Percentiles rank a stretch among this genome's conserved stretches.
Conservation (phyloP, 2,797 vertebrate genomes). For the Scleropages formosus region DNA sequence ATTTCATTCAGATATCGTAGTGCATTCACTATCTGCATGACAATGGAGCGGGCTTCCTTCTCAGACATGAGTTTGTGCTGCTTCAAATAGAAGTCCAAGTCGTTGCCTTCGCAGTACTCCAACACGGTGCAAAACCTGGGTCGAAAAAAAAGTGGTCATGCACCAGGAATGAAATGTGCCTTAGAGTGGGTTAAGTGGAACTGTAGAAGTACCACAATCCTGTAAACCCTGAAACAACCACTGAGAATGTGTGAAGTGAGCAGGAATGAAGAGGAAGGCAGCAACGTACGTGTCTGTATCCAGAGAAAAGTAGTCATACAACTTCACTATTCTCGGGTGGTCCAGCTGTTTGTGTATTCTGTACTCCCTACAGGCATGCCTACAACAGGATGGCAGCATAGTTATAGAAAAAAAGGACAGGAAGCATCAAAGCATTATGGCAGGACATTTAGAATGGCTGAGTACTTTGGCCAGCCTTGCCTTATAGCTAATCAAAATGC, state of each 20-base stretch:
- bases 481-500: background rate
- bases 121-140: conserved; percentile 94
- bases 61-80: conserved; percentile 98
- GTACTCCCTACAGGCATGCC: conserved; percentile 98
- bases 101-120: conserved; percentile 98
- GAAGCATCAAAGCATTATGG: background rate
- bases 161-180: background rate
- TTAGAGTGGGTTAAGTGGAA: too few relatives aligned
- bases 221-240: background rate
- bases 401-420: background rate
- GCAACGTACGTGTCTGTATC: conserved; percentile 97
- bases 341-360: conserved; percentile 99
- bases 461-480: background rate
- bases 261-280: conserved; percentile 21
- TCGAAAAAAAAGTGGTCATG: background rate
- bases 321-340: conserved; percentile 98
- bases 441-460: background rate
- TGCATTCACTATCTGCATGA: conserved; percentile 99
- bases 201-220: too few relatives aligned
- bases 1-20: conserved; percentile 99
- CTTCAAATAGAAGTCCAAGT: conserved; percentile 98
- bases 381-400: conserved; percentile 58
- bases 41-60: conserved; percentile 96
- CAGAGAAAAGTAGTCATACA: conserved; percentile 98
- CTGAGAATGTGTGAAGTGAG: background rate